phyloP scores from a whole-genome alignment of 2,797 vertebrate species.

The Cyclopterus lumpus region DNA sequence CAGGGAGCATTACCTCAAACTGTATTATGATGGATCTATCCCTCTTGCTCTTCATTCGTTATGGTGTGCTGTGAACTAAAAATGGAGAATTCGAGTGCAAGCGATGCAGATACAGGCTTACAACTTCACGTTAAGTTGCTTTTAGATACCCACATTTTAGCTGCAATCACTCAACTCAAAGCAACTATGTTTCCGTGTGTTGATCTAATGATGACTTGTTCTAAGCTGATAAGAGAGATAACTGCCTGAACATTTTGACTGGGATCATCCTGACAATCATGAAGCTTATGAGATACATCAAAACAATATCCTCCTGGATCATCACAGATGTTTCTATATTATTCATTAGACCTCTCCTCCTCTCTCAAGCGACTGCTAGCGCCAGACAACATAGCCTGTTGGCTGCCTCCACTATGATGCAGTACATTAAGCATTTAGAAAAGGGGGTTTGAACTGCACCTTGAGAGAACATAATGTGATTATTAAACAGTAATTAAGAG shows the following conservation, averaged over 20 bases:
- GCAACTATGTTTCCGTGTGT: not conserved
- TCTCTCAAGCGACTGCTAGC: constrained; percentile 29
- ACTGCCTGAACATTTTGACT: not conserved
- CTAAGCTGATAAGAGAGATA: no score
- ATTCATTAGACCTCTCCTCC: constrained; percentile 55
- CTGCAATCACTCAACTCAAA: not conserved
- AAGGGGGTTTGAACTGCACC: constrained; percentile 56
- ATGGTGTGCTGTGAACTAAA: not conserved
- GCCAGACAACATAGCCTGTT: constrained; percentile 35
- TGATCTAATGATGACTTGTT: constrained; percentile 1
- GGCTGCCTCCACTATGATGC: constrained; percentile 47
- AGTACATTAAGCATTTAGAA: constrained; percentile 60
- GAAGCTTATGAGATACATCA: constrained; percentile 44
- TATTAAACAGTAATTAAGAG: constrained; percentile 63
- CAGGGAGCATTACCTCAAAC: constrained; percentile 11
- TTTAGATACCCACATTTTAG: not conserved
- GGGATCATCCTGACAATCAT: constrained; percentile 18
- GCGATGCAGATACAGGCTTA: not conserved
- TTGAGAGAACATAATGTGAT: constrained; percentile 67
- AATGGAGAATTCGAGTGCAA: not conserved
- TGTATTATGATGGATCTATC: constrained; percentile 2
- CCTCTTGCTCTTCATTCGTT: not conserved
- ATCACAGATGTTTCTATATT: constrained; percentile 63
- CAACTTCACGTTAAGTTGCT: not conserved
- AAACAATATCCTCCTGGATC: constrained; percentile 48